Percentiles rank a stretch among this genome's conserved stretches.
phyloP scores from a whole-genome alignment of 1,140 invertebrate genomes.

The Ceratina japonica region DNA sequence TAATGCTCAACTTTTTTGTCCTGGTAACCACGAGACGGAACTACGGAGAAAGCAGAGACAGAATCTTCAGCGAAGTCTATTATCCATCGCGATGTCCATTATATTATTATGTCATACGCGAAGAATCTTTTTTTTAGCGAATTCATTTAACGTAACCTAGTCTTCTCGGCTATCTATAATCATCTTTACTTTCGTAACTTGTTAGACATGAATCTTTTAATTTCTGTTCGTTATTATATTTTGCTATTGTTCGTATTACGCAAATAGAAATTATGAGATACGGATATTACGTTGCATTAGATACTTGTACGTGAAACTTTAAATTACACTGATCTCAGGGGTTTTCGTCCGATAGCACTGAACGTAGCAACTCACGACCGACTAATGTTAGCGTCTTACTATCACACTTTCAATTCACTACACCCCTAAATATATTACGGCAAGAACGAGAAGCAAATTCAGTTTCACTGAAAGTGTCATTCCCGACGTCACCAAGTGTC shows the following conservation, averaged over 20 bases:
- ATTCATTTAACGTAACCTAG: neutral
- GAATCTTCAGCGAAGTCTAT: conserved; percentile 17
- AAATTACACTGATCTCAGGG: too few relatives aligned
- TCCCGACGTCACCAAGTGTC: neutral
- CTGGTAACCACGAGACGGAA: neutral
- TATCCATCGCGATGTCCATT: neutral
- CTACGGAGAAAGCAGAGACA: neutral
- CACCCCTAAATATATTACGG: neutral
- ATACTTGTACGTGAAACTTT: too few relatives aligned
- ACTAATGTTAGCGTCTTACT: neutral
- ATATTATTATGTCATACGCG: neutral
- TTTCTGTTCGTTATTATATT: too few relatives aligned
- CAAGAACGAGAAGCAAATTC: too few relatives aligned
- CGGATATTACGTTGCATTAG: too few relatives aligned
- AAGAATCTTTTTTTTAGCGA: neutral
- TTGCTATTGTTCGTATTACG: too few relatives aligned
- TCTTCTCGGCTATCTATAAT: neutral
- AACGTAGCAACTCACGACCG: too few relatives aligned
- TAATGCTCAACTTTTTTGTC: neutral
- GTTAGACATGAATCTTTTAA: too few relatives aligned
- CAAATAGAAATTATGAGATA: too few relatives aligned
- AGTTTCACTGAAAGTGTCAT: neutral
- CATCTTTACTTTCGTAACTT: too few relatives aligned
- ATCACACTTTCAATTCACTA: neutral
- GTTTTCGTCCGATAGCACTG: too few relatives aligned